Evolutionary conservation across 1,140 invertebrate genomes (phyloP).

Genomic region (Mylabris phalerata): DNA sequence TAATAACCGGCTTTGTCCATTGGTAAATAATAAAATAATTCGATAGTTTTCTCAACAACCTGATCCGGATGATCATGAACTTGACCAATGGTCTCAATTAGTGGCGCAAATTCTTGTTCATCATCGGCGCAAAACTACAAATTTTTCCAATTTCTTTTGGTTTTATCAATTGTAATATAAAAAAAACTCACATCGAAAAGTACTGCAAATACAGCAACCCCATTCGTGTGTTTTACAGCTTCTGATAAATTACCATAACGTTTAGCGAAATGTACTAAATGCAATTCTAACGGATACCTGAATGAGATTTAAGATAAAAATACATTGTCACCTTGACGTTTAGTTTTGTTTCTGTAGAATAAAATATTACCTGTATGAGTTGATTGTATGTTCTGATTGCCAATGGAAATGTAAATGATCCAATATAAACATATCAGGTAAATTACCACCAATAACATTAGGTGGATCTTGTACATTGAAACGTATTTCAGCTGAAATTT

Average conservation of each 20-base stretch:
- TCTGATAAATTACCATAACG: conserved; percentile 49
- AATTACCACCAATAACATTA: conserved; percentile 46
- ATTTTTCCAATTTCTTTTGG: background rate
- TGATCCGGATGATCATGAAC: conserved; percentile 34
- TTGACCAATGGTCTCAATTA: conserved; percentile 44
- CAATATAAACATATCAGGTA: conserved; percentile 50
- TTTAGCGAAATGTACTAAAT: conserved; percentile 63
- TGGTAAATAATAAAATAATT: conserved; percentile 44
- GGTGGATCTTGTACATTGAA: conserved; percentile 37
- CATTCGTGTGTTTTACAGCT: conserved; percentile 52
- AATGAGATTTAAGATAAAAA: too few species aligned
- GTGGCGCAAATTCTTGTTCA: conserved; percentile 43
- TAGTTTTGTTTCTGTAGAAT: background rate
- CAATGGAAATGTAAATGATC: conserved; percentile 73
- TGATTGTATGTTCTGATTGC: conserved; percentile 68
- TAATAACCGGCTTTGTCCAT: conserved; percentile 50
- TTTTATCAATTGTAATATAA: background rate
- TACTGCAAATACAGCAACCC: conserved; percentile 62
- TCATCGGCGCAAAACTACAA: conserved; percentile 35
- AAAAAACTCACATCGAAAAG: conserved; percentile 55
- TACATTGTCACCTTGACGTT: too few species aligned
- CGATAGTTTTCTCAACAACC: background rate
- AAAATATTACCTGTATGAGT: conserved; percentile 43
- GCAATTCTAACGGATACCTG: conserved; percentile 55
- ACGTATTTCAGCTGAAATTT: conserved; percentile 42